Conservation (phyloP, 64 coral and sea anemone species). For the Dendronephthya gigantea region DNA sequence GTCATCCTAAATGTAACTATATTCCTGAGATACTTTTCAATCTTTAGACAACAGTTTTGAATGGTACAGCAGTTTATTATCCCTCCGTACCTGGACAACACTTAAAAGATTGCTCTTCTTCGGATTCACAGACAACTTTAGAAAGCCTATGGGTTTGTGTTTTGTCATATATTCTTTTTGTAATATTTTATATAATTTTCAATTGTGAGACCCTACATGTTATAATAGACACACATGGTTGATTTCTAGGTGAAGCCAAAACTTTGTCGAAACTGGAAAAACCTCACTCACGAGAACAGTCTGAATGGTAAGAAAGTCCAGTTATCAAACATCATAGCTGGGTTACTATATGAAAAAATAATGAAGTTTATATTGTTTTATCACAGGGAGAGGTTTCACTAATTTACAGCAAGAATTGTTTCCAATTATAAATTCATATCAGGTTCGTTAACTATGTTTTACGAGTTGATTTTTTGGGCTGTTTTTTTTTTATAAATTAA, state of each 20-base stretch:
- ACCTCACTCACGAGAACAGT: background rate
- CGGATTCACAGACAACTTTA: background rate
- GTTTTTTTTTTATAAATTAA: too few species aligned
- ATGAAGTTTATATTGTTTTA: too few species aligned
- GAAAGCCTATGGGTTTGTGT: background rate
- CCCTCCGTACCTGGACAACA: background rate
- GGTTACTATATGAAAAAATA: too few species aligned
- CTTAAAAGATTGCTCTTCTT: background rate
- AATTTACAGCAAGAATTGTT: background rate
- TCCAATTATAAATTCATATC: background rate
- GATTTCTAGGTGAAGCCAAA: constrained; percentile 1
- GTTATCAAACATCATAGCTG: too few species aligned
- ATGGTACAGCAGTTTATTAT: background rate
- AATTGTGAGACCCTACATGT: too few species aligned
- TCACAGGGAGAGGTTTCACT: background rate
- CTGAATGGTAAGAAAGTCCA: background rate
- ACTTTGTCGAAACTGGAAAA: background rate
- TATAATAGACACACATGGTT: too few species aligned
- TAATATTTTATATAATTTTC: too few species aligned
- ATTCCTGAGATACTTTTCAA: background rate
- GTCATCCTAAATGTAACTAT: too few species aligned
- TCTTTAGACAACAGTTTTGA: background rate
- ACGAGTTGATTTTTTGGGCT: too few species aligned
- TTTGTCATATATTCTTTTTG: background rate
- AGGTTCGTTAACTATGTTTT: background rate